Evolutionary conservation across 2,113 vertebrate genomes (phyloP), one percentile per base, ranked within the genome.

Genomic region (Centropristis striata): DNA sequence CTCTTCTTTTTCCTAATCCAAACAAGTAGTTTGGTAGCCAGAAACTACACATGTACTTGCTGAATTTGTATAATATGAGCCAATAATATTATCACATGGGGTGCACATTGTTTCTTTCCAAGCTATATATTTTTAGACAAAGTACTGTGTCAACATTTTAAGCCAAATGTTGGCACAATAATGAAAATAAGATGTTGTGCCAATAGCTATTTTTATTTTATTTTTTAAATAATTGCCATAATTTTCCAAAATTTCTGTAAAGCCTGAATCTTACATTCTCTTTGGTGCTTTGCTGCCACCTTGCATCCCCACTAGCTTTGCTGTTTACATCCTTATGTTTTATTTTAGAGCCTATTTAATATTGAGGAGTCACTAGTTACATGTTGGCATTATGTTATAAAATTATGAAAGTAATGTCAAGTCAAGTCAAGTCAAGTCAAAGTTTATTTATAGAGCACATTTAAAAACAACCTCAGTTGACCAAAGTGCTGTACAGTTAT

Each of bases 271-370:
- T n/a, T 16, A 36, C 4, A 25, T 37, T 66, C 14, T 59, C 25
- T 72, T 51, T 20, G 8, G 15, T 63, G n/a, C n/a, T 10, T 58
- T 63, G 36, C 5, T 59, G 5, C 27, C 1, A 47, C 11, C 11
- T 23, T 64, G 25, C 59, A 66, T 14, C 2, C 16, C 2, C 8
- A 18, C 44, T 21, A 50, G 14, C 9, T 64, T 54, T 46, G 63
- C 14, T 58, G 32, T 76, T 74, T 39, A 42, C 32, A n/a, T 27
- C 9, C 15, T 32, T 54, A 71, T 71, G 13, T 8, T 75, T 13
- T 46, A 4, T 23, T 80, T 86, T 58, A 42, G 11, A 73, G 50
- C 15, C 15, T 78, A 23, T 65, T 60, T 32, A 32, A 32, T 32
- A 4, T 32, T 3, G 32, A 6, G 32, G 3, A 6, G 32, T 32